These are phyloP conservation scores for Sebastes diploproa DNA, from an alignment of 2,797 vertebrate species.

Conservation along the genomic window DNA sequence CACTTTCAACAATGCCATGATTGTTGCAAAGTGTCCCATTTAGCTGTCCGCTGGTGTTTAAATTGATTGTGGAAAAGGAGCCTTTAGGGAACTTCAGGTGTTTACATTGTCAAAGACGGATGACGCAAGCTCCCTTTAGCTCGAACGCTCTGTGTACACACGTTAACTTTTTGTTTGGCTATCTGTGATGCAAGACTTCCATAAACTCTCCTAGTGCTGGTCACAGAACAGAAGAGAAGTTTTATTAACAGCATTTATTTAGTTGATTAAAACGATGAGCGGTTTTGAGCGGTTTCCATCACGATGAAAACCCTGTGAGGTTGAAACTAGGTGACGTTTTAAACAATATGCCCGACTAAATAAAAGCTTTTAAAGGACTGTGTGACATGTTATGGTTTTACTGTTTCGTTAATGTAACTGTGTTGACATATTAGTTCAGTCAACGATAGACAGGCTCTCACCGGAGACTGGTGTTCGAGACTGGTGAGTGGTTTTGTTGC, in stretches of 20 bases:
- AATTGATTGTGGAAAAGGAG: constrained; percentile 35
- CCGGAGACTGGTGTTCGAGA: too few relatives aligned
- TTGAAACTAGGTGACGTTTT: background rate
- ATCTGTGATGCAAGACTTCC: background rate
- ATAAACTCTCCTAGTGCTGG: background rate
- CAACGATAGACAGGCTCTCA: too few relatives aligned
- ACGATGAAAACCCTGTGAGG: background rate
- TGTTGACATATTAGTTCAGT: background rate
- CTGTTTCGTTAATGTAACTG: background rate
- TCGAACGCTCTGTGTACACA: constrained; percentile 16
- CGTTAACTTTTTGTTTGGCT: constrained; percentile 11
- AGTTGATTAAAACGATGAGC: background rate
- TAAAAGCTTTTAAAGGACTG: background rate
- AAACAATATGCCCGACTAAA: background rate
- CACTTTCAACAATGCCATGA: constrained; percentile 55
- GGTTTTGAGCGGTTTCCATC: background rate
- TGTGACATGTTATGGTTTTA: background rate
- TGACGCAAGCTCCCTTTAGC: constrained; percentile 10
- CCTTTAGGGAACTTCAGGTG: constrained; percentile 38
- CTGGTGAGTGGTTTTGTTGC: too few relatives aligned
- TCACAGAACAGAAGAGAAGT: background rate
- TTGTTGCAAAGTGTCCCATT: constrained; percentile 52
- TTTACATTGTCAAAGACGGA: constrained; percentile 65
- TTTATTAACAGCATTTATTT: background rate
- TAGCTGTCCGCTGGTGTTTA: constrained; percentile 61